A percentile compares a stretch with the other conserved stretches of the same genome.
These are phyloP conservation scores for Candidula unifasciata DNA, from an alignment of 2,888 invertebrate genomes.

Conservation along the genomic window DNA sequence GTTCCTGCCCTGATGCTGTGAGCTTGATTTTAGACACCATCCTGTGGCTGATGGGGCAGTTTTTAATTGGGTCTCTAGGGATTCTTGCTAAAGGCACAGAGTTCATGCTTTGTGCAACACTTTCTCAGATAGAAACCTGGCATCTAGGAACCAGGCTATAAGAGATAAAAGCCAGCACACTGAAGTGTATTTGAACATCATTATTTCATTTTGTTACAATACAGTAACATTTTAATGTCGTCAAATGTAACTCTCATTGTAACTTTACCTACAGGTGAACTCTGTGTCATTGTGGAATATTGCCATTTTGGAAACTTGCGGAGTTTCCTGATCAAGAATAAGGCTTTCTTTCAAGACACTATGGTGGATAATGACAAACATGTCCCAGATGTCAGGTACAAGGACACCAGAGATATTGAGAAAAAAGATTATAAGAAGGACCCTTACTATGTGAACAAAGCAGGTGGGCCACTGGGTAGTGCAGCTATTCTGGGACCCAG, in stretches of 20 bases:
- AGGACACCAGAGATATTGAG: slow-evolving; percentile 52
- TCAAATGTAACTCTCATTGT: no score
- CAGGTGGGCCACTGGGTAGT: slow-evolving; percentile 63
- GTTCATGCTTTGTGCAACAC: no score
- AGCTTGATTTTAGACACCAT: no score
- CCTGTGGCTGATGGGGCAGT: no score
- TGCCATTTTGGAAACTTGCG: slow-evolving; percentile 95
- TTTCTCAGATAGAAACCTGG: no score
- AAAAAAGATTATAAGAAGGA: slow-evolving; percentile 54
- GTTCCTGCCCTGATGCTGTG: no score
- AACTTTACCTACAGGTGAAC: slow-evolving; percentile 82
- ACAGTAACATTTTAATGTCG: no score
- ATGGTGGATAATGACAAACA: slow-evolving; percentile 63
- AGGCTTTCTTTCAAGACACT: slow-evolving; percentile 83
- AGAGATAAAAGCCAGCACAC: no score
- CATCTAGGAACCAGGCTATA: no score
- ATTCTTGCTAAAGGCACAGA: no score
- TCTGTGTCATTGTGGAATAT: slow-evolving; percentile 95
- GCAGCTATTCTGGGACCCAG: slow-evolving; percentile 67
- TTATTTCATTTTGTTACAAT: neutral
- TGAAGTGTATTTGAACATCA: neutral
- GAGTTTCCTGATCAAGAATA: slow-evolving; percentile 89
- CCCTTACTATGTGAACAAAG: slow-evolving; percentile 68
- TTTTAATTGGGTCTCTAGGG: no score
- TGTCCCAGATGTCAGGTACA: slow-evolving; percentile 17